A percentile compares a stretch with the other conserved stretches of the same genome.
phyloP scores from a whole-genome alignment of 1,140 invertebrate genomes.

The Hirudo medicinalis region DNA sequence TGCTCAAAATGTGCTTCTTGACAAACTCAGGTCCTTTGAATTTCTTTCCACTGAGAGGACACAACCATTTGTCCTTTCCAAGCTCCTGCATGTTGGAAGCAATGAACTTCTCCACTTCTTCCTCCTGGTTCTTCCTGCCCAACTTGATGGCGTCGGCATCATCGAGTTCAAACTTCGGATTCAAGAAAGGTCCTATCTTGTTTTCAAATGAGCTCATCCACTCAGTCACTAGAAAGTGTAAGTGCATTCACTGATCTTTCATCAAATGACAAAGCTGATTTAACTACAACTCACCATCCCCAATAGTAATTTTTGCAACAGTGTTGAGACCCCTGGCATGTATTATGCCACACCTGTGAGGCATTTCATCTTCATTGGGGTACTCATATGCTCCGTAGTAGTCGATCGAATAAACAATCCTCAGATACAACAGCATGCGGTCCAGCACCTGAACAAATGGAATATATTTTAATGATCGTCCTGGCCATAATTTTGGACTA shows the following conservation, averaged over 20 bases:
- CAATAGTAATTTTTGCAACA: constrained; percentile 54
- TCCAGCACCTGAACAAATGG: constrained; percentile 51
- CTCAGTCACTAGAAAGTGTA: constrained; percentile 21
- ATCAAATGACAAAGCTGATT: constrained; percentile 25
- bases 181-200: constrained; percentile 73
- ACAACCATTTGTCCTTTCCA: constrained; percentile 94
- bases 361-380: constrained; percentile 99
- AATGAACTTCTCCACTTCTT: constrained; percentile 42
- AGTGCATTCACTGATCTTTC: constrained; percentile 39
- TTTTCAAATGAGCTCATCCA: constrained; percentile 53
- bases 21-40: constrained; percentile 99
- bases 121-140: constrained; percentile 67
- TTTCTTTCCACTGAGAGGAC: constrained; percentile 94
- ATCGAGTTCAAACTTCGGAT: constrained; percentile 51
- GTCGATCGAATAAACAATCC: constrained; percentile 94
- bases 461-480: neutral
- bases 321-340: constrained; percentile 78
- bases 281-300: constrained; percentile 29
- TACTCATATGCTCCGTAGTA: constrained; percentile 99
- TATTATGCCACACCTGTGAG: constrained; percentile 93
- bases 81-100: constrained; percentile 65
- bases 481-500: no score
- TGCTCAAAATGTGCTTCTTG: constrained; percentile 94
- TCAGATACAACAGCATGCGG: constrained; percentile 75
- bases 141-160: constrained; percentile 68